Evolutionary conservation across 1,140 invertebrate species (phyloP).

Genomic region (Lasaia peninsularis): DNA sequence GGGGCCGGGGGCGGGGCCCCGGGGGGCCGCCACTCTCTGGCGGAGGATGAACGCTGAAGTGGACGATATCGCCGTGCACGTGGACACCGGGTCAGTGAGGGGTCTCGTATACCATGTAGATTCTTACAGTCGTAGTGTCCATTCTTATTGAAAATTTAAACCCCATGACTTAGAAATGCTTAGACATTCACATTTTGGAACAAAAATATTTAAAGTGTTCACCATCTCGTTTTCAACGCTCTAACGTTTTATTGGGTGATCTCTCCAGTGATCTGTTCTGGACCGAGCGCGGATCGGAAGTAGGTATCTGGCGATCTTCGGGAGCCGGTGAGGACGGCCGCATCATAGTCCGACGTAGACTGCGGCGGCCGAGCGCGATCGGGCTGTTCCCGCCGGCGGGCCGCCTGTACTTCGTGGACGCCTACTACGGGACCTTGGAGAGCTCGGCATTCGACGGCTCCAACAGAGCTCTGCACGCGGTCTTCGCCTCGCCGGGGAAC

Average conservation of each 20-base stretch:
- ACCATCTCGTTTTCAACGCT: too few species aligned
- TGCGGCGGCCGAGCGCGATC: conserved; percentile 80
- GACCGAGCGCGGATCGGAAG: conserved; percentile 43
- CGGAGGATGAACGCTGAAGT: conserved; percentile 32
- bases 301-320: conserved; percentile 31
- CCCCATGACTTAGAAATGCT: too few species aligned
- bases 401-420: conserved; percentile 28
- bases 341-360: conserved; percentile 28
- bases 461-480: conserved; percentile 30
- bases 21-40: conserved; percentile 42
- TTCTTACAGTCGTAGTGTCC: too few species aligned
- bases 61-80: conserved; percentile 43
- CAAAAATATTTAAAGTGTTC: too few species aligned
- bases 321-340: conserved; percentile 28
- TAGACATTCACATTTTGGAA: too few species aligned
- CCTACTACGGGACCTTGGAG: conserved; percentile 42
- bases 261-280: conserved; percentile 42
- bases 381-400: conserved; percentile 77
- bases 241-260: too few species aligned
- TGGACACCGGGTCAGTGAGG: conserved; percentile 32
- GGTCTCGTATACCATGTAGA: too few species aligned
- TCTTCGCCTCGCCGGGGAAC: conserved; percentile 31
- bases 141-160: too few species aligned
- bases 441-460: conserved; percentile 36
- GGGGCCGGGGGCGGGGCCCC: conserved; percentile 39